Conservation (phyloP, 2,888 invertebrate genomes). For the Diplolepis rosae region DNA sequence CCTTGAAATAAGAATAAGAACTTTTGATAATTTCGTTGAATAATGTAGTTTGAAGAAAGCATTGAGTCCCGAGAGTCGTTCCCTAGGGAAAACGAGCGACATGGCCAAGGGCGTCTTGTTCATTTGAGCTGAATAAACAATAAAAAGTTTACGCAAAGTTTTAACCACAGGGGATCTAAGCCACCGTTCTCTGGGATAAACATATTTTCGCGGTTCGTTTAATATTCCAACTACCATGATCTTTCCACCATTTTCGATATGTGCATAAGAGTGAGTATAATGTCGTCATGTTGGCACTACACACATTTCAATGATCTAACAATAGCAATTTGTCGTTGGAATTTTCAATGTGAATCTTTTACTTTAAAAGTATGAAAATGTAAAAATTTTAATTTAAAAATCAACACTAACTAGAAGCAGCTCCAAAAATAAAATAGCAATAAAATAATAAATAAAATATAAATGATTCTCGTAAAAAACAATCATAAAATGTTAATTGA, state of each 20-base stretch:
- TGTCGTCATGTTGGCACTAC: background rate
- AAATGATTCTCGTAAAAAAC: too few species aligned
- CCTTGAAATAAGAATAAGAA: background rate
- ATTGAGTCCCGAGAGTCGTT: constrained; percentile 39
- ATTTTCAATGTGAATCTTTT: too few species aligned
- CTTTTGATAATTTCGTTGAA: background rate
- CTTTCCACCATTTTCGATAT: constrained; percentile 20
- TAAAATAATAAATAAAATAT: too few species aligned
- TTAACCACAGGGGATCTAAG: constrained; percentile 48
- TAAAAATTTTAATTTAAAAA: too few species aligned
- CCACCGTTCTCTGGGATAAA: constrained; percentile 48
- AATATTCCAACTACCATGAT: constrained; percentile 61
- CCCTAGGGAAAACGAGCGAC: constrained; percentile 56
- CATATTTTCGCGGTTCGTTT: constrained; percentile 68
- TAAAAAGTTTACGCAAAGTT: constrained; percentile 57
- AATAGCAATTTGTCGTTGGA: too few species aligned
- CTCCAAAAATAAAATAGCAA: too few species aligned
- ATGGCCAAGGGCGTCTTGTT: constrained; percentile 49
- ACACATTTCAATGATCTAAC: too few species aligned
- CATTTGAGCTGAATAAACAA: constrained; percentile 60
- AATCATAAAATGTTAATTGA: too few species aligned
- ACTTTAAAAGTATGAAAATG: too few species aligned
- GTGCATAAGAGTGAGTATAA: background rate
- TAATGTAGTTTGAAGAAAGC: constrained; percentile 34
- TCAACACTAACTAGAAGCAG: too few species aligned